These are phyloP conservation scores for Tricholauxania praeusta DNA, from an alignment of 2,888 invertebrate genomes.

Conservation along the genomic window DNA sequence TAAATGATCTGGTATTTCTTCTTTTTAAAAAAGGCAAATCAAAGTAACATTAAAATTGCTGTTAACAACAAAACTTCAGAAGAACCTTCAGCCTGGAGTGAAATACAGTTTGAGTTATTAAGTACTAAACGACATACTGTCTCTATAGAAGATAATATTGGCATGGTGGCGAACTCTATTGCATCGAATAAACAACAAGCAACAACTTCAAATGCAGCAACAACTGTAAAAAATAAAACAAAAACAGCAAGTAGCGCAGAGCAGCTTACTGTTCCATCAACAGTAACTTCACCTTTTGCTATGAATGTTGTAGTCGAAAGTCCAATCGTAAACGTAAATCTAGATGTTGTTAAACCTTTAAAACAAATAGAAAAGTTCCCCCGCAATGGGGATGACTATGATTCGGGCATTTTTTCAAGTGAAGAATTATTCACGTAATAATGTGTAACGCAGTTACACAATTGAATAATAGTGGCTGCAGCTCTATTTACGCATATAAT, in stretches of 20 bases:
- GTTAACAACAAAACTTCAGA: slow-evolving; percentile 47
- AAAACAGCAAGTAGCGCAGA: background rate
- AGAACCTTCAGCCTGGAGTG: slow-evolving; percentile 50
- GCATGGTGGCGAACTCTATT: slow-evolving; percentile 46
- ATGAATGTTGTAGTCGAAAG: background rate
- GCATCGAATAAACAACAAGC: slow-evolving; percentile 11
- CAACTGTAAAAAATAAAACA: slow-evolving; percentile 25
- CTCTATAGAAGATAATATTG: slow-evolving; percentile 63
- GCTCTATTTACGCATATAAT: no score
- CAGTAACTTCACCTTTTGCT: background rate
- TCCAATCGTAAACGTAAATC: slow-evolving; percentile 41
- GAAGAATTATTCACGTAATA: slow-evolving; percentile 42
- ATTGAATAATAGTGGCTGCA: no score
- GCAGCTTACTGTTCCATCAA: background rate
- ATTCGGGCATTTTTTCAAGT: slow-evolving; percentile 50
- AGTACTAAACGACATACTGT: slow-evolving; percentile 56
- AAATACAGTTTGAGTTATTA: slow-evolving; percentile 55
- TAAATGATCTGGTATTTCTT: slow-evolving; percentile 8
- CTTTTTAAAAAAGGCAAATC: slow-evolving; percentile 54
- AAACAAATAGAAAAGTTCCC: slow-evolving; percentile 48
- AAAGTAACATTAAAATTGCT: slow-evolving; percentile 56
- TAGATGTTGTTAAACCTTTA: slow-evolving; percentile 45
- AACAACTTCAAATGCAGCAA: slow-evolving; percentile 15
- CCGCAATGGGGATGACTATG: slow-evolving; percentile 45
- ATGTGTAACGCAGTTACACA: background rate